Percentiles rank a stretch among this genome's conserved stretches.
Evolutionary conservation across 2,113 vertebrate genomes (phyloP).

Genomic region (Naja naja): DNA sequence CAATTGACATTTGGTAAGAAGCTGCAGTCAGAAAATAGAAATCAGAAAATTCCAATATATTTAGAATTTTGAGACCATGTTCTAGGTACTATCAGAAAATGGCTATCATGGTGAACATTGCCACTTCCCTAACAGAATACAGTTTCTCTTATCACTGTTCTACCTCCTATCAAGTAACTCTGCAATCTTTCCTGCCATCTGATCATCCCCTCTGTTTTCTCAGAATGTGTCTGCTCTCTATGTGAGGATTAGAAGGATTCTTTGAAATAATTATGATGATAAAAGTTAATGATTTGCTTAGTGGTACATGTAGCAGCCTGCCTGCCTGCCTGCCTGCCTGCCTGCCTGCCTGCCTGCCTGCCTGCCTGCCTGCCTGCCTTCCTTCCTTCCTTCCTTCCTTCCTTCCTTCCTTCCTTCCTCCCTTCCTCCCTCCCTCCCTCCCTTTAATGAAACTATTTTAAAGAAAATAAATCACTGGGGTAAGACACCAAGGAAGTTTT

Average conservation of each 20-base stretch:
- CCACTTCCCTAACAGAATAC: background rate
- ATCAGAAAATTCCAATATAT: background rate
- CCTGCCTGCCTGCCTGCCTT: no score
- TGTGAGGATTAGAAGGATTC: background rate
- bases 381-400: no score
- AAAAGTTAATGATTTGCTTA: background rate
- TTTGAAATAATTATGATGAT: background rate
- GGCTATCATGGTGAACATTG: background rate
- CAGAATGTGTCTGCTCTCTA: background rate
- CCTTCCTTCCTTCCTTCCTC: background rate
- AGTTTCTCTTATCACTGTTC: background rate
- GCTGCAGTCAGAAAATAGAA: background rate
- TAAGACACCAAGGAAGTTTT: background rate
- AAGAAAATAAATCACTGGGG: background rate
- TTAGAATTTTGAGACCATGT: background rate
- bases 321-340: no score
- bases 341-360: no score
- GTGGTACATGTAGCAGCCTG: background rate
- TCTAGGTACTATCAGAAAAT: background rate
- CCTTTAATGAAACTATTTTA: background rate
- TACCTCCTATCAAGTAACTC: background rate
- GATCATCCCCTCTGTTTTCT: background rate
- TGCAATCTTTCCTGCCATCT: no score
- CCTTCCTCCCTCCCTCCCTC: no score
- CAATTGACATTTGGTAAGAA: background rate